phyloP scores from a whole-genome alignment of 2,113 vertebrate species.

The Macrotis lagotis region DNA sequence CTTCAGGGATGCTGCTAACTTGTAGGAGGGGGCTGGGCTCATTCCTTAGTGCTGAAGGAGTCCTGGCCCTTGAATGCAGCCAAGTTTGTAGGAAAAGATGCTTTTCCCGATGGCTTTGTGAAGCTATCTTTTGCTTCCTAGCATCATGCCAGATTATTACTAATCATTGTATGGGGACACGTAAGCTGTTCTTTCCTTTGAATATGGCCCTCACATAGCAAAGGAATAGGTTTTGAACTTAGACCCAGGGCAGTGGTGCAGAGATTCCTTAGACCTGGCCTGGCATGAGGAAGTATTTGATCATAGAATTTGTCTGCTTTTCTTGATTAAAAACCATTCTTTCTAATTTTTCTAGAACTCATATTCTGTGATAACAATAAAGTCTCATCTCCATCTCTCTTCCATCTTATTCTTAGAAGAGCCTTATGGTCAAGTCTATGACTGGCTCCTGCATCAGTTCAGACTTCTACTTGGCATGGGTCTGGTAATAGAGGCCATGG shows the following conservation, averaged over 20 bases:
- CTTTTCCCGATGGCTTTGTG: conserved; percentile 7
- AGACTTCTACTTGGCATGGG: neutral
- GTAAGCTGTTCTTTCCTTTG: conserved; percentile 33
- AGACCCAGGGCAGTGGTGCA: neutral
- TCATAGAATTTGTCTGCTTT: neutral
- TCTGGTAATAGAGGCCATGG: neutral
- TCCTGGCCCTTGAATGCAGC: conserved; percentile 58
- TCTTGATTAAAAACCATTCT: conserved; percentile 27
- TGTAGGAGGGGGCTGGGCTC: conserved; percentile 30
- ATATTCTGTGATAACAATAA: conserved; percentile 1
- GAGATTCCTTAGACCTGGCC: conserved; percentile 36
- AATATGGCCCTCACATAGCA: neutral
- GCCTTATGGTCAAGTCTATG: neutral
- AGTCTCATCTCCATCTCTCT: neutral
- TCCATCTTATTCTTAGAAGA: neutral
- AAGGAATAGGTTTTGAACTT: conserved; percentile 38
- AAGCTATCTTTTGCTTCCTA: neutral
- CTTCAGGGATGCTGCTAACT: conserved; percentile 13
- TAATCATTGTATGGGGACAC: neutral
- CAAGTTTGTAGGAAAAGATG: conserved; percentile 1
- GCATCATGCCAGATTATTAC: conserved; percentile 36
- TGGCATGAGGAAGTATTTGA: conserved; percentile 29
- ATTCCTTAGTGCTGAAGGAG: conserved; percentile 45
- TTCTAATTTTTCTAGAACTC: conserved; percentile 38
- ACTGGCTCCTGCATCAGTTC: neutral